A percentile compares a stretch with the other conserved stretches of the same genome.
These are phyloP conservation scores for Channa striata DNA, from an alignment of 2,797 vertebrate species.

Conservation along the genomic window DNA sequence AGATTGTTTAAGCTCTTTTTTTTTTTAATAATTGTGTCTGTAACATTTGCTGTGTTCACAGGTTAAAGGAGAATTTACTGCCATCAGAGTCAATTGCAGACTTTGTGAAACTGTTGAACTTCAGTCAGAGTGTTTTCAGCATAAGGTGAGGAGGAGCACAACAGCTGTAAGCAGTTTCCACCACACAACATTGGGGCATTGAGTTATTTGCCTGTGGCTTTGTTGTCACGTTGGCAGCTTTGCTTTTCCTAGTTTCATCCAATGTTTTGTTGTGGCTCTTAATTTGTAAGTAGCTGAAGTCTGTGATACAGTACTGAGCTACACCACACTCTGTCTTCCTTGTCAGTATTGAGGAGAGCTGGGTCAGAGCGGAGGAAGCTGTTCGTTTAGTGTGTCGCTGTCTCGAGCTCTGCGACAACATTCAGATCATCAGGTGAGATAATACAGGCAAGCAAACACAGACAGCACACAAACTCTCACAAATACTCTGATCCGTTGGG, in stretches of 20 bases:
- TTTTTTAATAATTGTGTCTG: no score
- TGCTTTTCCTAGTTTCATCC: no score
- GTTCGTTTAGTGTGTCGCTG: slow-evolving; percentile 55
- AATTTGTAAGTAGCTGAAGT: no score
- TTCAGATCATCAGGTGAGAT: slow-evolving; percentile 61
- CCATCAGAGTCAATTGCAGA: slow-evolving; percentile 42
- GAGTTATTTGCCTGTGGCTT: no score
- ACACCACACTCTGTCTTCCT: neutral
- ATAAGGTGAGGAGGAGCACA: slow-evolving; percentile 52
- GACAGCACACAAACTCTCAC: neutral
- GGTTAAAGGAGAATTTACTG: slow-evolving; percentile 62
- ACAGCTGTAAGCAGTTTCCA: neutral
- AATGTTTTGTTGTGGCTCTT: no score
- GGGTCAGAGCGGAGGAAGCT: slow-evolving; percentile 58
- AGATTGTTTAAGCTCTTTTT: no score
- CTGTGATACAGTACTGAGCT: neutral
- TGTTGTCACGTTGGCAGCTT: no score
- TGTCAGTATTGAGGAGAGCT: slow-evolving; percentile 64
- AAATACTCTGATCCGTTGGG: neutral
- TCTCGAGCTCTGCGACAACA: slow-evolving; percentile 47
- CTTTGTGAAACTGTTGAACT: slow-evolving; percentile 47
- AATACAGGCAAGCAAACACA: slow-evolving; percentile 2
- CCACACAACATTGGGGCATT: no score
- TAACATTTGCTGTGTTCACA: slow-evolving; percentile 14
- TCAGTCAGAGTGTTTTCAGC: slow-evolving; percentile 15